phyloP scores from a whole-genome alignment of 2,113 vertebrate genomes.

The Nettapus auritus region DNA sequence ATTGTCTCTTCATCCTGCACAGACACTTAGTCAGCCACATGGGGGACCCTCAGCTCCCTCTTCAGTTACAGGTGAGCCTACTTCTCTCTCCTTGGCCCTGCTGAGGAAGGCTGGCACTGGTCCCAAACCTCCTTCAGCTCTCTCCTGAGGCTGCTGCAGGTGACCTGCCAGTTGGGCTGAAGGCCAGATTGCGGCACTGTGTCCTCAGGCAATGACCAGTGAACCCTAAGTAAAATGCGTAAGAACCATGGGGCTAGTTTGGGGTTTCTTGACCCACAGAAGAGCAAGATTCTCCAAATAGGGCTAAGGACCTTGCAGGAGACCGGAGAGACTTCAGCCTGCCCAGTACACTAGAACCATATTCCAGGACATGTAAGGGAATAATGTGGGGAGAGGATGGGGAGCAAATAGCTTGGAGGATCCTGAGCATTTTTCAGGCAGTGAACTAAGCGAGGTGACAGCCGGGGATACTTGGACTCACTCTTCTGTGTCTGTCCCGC shows the following conservation, averaged over 20 bases:
- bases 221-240: neutral
- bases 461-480: neutral
- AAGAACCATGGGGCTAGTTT: neutral
- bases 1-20: neutral
- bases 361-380: neutral
- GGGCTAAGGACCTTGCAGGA: neutral
- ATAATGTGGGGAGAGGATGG: neutral
- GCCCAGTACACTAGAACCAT: neutral
- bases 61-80: neutral
- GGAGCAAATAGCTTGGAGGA: neutral
- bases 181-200: neutral
- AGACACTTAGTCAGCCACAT: neutral
- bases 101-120: neutral
- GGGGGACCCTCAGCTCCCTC: neutral
- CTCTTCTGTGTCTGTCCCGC: neutral
- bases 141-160: neutral
- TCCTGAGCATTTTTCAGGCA: neutral
- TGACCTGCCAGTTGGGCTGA: neutral
- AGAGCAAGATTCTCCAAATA: neutral
- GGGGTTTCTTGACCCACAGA: neutral
- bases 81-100: neutral
- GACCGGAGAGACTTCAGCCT: neutral
- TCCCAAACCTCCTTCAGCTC: neutral
- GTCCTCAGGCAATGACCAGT: neutral
- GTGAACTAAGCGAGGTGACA: neutral